phyloP scores from a whole-genome alignment of 2,113 vertebrate species.

The Mastomys coucha region DNA sequence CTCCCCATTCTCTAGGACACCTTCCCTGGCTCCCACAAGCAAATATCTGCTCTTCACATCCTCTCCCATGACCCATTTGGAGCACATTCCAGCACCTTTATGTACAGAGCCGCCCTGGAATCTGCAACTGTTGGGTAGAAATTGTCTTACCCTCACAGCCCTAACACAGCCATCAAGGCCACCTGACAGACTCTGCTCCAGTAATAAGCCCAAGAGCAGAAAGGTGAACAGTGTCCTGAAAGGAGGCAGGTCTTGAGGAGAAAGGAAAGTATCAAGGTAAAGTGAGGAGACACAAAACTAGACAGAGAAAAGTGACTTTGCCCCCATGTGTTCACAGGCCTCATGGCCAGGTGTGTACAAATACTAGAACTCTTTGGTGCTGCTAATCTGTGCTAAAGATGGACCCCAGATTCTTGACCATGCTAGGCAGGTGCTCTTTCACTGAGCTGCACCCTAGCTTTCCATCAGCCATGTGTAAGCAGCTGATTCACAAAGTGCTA shows the following conservation, averaged over 20 bases:
- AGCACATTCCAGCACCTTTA: background rate
- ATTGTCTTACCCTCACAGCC: background rate
- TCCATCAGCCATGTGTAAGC: background rate
- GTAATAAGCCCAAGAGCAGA: conserved; percentile 6
- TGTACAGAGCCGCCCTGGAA: background rate
- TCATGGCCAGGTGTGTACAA: background rate
- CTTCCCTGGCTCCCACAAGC: background rate
- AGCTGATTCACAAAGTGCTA: background rate
- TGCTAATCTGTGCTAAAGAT: background rate
- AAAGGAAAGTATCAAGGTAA: background rate
- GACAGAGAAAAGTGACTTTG: background rate
- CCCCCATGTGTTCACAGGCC: background rate
- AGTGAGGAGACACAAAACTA: background rate
- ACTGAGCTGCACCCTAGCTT: background rate
- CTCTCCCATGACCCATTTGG: background rate
- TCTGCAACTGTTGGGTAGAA: background rate
- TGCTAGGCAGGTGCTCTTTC: background rate
- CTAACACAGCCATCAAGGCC: background rate
- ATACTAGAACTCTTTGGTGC: background rate
- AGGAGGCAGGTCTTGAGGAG: background rate
- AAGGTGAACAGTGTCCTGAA: background rate
- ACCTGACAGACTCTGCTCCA: background rate
- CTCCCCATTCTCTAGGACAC: background rate
- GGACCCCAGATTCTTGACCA: background rate
- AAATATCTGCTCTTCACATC: background rate